Conservation (phyloP, 2,797 vertebrate species). For the Gephyroberyx darwinii region DNA sequence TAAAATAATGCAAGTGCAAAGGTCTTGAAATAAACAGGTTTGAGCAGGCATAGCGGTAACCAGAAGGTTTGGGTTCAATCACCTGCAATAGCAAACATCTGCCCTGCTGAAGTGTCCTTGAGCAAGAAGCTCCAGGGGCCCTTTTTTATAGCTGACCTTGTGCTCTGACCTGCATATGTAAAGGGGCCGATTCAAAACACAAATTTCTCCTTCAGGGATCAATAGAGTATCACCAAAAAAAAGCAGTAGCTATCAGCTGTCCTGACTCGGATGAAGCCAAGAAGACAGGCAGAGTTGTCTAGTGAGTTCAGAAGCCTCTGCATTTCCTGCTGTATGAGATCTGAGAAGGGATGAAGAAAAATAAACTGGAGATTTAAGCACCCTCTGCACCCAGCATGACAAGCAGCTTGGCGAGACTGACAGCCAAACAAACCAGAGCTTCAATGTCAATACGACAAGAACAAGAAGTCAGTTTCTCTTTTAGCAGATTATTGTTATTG, state of each 20-base stretch:
- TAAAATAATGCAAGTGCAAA: not conserved
- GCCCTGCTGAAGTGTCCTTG: slow-evolving; percentile 16
- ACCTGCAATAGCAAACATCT: slow-evolving; percentile 28
- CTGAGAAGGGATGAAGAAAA: slow-evolving; percentile 38
- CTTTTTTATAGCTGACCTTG: not conserved
- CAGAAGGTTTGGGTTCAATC: slow-evolving; percentile 6
- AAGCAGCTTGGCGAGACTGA: slow-evolving; percentile 31
- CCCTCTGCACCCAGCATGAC: slow-evolving; percentile 35
- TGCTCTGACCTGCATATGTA: slow-evolving; percentile 8
- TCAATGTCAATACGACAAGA: slow-evolving; percentile 18
- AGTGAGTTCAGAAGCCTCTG: slow-evolving; percentile 10
- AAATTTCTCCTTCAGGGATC: slow-evolving; percentile 49
- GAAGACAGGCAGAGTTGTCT: slow-evolving; percentile 14
- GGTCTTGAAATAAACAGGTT: not conserved
- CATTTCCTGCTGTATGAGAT: slow-evolving; percentile 21
- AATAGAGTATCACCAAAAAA: slow-evolving; percentile 34
- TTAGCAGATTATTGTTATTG: not conserved
- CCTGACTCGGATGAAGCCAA: slow-evolving; percentile 33
- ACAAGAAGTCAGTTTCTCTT: slow-evolving; percentile 13
- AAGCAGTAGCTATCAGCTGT: slow-evolving; percentile 35
- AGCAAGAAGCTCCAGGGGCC: slow-evolving; percentile 16
- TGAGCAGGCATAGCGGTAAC: slow-evolving; percentile 6
- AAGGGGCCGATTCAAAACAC: slow-evolving; percentile 16
- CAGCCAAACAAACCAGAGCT: slow-evolving; percentile 32
- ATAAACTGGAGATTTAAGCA: slow-evolving; percentile 42